A percentile compares a stretch with the other conserved stretches of the same genome.
These are phyloP conservation scores for Dryococelus australis DNA, from an alignment of 2,888 invertebrate genomes.

Conservation along the genomic window DNA sequence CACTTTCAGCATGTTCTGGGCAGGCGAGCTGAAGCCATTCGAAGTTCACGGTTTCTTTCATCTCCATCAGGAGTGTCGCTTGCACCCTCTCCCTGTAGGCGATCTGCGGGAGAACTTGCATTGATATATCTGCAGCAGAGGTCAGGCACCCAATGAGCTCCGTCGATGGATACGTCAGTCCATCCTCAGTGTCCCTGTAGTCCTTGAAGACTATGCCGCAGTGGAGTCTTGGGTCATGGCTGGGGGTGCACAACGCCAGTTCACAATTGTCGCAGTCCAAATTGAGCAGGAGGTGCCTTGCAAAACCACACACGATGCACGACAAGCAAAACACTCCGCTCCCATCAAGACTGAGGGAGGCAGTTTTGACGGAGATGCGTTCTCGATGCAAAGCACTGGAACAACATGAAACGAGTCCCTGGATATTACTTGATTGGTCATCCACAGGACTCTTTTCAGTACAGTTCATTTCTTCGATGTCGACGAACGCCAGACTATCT, in stretches of 20 bases:
- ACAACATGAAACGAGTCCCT: neutral
- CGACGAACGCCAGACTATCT: neutral
- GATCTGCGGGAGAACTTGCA: neutral
- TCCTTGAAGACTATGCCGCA: neutral
- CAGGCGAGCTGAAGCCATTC: neutral
- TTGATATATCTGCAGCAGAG: neutral
- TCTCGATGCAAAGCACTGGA: neutral
- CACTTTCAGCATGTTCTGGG: neutral
- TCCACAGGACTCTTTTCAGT: neutral
- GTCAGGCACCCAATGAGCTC: neutral
- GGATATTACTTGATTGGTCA: neutral
- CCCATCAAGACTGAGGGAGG: neutral
- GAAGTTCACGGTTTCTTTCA: neutral
- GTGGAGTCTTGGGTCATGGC: neutral
- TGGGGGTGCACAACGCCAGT: neutral
- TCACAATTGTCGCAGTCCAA: neutral
- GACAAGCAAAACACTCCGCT: neutral
- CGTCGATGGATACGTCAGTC: neutral
- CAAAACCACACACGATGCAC: neutral
- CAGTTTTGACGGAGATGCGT: too few species aligned
- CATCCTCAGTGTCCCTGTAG: neutral
- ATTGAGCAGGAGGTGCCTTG: neutral
- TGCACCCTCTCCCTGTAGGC: neutral
- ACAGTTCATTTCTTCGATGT: neutral
- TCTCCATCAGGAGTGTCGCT: neutral